Conservation (phyloP, 23 tunicate genomes). For the Styela plicata region DNA sequence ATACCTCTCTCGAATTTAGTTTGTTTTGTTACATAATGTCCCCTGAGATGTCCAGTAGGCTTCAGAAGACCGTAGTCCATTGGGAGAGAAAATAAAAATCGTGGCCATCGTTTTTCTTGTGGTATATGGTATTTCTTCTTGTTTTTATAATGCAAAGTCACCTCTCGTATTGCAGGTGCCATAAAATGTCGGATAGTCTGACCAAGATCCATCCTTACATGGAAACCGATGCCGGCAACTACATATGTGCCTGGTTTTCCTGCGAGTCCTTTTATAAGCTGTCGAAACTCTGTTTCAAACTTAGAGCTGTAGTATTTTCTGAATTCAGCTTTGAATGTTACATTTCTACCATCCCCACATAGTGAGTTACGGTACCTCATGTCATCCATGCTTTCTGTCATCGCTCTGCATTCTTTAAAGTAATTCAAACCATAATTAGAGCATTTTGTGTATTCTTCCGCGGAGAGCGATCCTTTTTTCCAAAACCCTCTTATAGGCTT, state of each 20-base stretch:
- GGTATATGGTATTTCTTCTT: slow-evolving; percentile 1
- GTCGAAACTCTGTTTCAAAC: slow-evolving; percentile 16
- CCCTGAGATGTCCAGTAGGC: slow-evolving; percentile 17
- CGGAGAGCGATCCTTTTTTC: slow-evolving; percentile 28
- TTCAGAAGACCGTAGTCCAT: slow-evolving; percentile 30
- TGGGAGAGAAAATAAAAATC: slow-evolving; percentile 27
- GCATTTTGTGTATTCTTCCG: slow-evolving; percentile 7
- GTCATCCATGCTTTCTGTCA: slow-evolving; percentile 32
- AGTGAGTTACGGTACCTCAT: slow-evolving; percentile 27
- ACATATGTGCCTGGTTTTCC: slow-evolving; percentile 36
- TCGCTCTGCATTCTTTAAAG: slow-evolving; percentile 39
- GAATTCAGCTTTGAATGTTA: slow-evolving; percentile 31
- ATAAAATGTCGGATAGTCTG: slow-evolving; percentile 15
- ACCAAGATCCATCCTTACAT: slow-evolving; percentile 8
- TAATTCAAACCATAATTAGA: slow-evolving; percentile 25
- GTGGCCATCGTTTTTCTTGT: slow-evolving; percentile 34
- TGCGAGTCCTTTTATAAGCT: slow-evolving; percentile 22
- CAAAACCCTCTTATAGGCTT: slow-evolving; percentile 42
- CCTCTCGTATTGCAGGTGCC: slow-evolving; percentile 28
- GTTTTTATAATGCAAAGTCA: slow-evolving; percentile 13
- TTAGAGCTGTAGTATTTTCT: slow-evolving; percentile 36
- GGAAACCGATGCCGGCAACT: slow-evolving; percentile 41
- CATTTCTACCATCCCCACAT: slow-evolving; percentile 47
- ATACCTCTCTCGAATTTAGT: slow-evolving; percentile 17
- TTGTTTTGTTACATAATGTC: slow-evolving; percentile 15